phyloP scores from a whole-genome alignment of 2,797 vertebrate genomes.

The Poliocrania exsul region DNA sequence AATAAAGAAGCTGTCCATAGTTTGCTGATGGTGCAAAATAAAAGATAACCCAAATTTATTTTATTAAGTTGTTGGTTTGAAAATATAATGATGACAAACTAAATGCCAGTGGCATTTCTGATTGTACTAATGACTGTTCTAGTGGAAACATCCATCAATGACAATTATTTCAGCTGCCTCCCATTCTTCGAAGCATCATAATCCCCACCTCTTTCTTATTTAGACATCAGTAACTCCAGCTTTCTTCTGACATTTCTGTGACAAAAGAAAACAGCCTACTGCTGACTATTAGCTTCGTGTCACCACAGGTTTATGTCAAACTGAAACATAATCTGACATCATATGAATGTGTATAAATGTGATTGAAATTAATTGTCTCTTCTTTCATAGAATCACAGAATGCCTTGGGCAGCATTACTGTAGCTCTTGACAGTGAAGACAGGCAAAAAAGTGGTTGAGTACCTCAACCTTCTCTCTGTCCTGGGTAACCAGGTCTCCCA shows the following conservation, averaged over 20 bases:
- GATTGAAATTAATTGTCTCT: neutral
- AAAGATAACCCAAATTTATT: neutral
- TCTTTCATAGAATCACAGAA: neutral
- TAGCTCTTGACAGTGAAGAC: neutral
- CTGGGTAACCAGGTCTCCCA: neutral
- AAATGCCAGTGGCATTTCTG: neutral
- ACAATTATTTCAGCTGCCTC: neutral
- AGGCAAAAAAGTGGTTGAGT: neutral
- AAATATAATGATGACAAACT: neutral
- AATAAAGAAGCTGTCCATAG: neutral
- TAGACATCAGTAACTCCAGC: neutral
- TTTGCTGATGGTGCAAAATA: neutral
- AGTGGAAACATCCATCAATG: neutral
- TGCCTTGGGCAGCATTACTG: neutral
- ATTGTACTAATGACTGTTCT: neutral
- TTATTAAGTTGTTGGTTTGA: neutral
- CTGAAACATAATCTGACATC: neutral
- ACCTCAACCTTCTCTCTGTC: neutral
- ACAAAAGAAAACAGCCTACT: neutral
- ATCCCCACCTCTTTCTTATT: neutral
- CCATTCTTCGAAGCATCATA: neutral
- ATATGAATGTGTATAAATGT: neutral
- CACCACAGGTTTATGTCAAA: neutral
- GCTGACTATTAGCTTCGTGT: neutral
- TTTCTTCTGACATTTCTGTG: neutral